A percentile compares a stretch with the other conserved stretches of the same genome.
These are phyloP conservation scores for Zaprionus vittiger DNA, from an alignment of 1,140 invertebrate species.

Conservation along the genomic window DNA sequence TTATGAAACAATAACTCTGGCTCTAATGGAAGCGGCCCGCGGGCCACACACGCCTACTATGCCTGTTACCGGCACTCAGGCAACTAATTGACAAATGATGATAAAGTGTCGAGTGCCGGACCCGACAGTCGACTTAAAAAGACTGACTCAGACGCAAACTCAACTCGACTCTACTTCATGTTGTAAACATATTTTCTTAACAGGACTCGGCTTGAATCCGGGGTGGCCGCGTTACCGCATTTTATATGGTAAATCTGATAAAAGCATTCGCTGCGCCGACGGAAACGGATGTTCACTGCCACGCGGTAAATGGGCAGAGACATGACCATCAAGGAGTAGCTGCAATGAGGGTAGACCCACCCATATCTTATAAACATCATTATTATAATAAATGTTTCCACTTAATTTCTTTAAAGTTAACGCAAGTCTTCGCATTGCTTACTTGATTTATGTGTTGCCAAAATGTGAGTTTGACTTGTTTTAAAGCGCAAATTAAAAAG, in stretches of 20 bases:
- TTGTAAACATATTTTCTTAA: slow-evolving; percentile 55
- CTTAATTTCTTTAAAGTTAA: not conserved
- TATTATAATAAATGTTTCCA: slow-evolving; percentile 3
- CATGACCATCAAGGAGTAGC: slow-evolving; percentile 43
- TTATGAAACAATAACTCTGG: slow-evolving; percentile 67
- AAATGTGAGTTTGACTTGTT: slow-evolving; percentile 48
- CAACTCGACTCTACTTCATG: slow-evolving; percentile 9
- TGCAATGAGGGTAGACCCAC: not conserved
- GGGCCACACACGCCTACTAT: slow-evolving; percentile 5
- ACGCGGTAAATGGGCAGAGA: slow-evolving; percentile 66
- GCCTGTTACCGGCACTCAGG: slow-evolving; percentile 21
- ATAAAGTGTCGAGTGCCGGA: slow-evolving; percentile 68
- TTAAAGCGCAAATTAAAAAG: slow-evolving; percentile 70
- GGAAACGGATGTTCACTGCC: slow-evolving; percentile 80
- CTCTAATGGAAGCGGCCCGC: slow-evolving; percentile 43
- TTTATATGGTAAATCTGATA: slow-evolving; percentile 74
- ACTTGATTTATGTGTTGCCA: slow-evolving; percentile 62
- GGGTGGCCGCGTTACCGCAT: slow-evolving; percentile 31
- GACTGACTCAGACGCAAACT: slow-evolving; percentile 8
- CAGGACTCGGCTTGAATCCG: slow-evolving; percentile 27
- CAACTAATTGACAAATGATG: slow-evolving; percentile 83
- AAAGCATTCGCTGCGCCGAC: slow-evolving; percentile 75
- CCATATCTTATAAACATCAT: not conserved
- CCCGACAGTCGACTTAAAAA: slow-evolving; percentile 25
- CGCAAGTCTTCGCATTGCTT: not conserved